Percentiles rank a stretch among this genome's conserved stretches.
phyloP scores from a whole-genome alignment of 92 coral and sea anemone species.

The Phenganax stokvisi region DNA sequence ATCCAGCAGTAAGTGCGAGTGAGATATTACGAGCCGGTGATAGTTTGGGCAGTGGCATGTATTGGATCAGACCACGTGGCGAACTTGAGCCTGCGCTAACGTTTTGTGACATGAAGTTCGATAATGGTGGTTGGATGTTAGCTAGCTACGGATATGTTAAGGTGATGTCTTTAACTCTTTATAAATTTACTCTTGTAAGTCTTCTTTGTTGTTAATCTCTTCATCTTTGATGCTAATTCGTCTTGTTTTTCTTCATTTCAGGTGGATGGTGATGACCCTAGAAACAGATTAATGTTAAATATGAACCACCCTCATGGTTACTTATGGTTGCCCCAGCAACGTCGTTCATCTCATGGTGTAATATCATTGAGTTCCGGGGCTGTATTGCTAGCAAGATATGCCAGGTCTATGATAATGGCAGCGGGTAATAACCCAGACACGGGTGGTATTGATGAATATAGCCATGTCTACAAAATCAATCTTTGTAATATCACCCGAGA shows the following conservation, averaged over 20 bases:
- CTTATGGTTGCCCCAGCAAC: slow-evolving; percentile 37
- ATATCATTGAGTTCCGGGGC: slow-evolving; percentile 37
- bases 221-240: no score
- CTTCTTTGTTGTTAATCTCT: no score
- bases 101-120: slow-evolving; percentile 75
- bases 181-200: no score
- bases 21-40: slow-evolving; percentile 79
- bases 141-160: slow-evolving; percentile 81
- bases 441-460: slow-evolving; percentile 40
- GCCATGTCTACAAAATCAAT: slow-evolving; percentile 27
- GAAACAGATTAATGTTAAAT: slow-evolving; percentile 34
- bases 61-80: slow-evolving; percentile 91
- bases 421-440: slow-evolving; percentile 36
- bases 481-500: slow-evolving; percentile 24
- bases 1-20: slow-evolving; percentile 81
- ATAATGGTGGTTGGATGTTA: slow-evolving; percentile 85
- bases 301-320: slow-evolving; percentile 44
- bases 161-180: no score
- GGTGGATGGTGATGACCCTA: slow-evolving; percentile 14
- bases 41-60: slow-evolving; percentile 75
- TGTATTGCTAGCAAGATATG: slow-evolving; percentile 33
- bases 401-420: slow-evolving; percentile 43
- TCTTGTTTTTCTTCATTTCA: background rate
- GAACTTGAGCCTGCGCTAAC: slow-evolving; percentile 67
- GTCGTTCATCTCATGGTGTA: slow-evolving; percentile 32